Conservation (phyloP, 2,888 invertebrate genomes). For the Pinctada fucata region DNA sequence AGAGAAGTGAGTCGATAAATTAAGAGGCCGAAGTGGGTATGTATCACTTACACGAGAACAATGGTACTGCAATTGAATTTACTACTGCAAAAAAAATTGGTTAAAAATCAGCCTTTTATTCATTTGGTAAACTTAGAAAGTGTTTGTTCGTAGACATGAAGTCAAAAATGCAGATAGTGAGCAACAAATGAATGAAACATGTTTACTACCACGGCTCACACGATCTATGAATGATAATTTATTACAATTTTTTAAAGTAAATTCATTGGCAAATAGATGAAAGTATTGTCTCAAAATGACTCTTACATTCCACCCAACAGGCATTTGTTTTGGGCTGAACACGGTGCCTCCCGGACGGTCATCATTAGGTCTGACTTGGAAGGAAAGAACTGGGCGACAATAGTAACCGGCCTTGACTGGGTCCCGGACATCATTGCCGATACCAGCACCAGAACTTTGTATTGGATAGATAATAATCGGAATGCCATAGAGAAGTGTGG, state of each 20-base stretch:
- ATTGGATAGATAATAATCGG: constrained; percentile 6
- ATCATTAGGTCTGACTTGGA: neutral
- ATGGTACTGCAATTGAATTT: neutral
- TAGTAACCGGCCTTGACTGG: neutral
- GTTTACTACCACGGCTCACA: neutral
- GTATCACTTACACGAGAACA: neutral
- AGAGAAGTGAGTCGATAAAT: neutral
- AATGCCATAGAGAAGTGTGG: neutral
- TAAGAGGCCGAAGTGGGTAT: neutral
- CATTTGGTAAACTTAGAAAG: too few relatives aligned
- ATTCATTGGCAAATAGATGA: too few relatives aligned
- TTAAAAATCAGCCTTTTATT: too few relatives aligned
- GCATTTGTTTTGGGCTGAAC: neutral
- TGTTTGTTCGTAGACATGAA: neutral
- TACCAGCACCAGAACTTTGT: neutral
- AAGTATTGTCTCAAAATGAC: too few relatives aligned
- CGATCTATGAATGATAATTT: neutral
- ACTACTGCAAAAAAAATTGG: too few relatives aligned
- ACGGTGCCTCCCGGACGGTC: neutral
- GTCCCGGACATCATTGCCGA: neutral
- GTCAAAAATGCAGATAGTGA: neutral
- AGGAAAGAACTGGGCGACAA: neutral
- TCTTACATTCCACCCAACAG: neutral
- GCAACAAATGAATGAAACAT: neutral
- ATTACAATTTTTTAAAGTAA: neutral